Evolutionary conservation across 2,888 invertebrate species (phyloP), one percentile per base, ranked within the genome.

Genomic region (Rhopalosiphum nymphaeae): DNA sequence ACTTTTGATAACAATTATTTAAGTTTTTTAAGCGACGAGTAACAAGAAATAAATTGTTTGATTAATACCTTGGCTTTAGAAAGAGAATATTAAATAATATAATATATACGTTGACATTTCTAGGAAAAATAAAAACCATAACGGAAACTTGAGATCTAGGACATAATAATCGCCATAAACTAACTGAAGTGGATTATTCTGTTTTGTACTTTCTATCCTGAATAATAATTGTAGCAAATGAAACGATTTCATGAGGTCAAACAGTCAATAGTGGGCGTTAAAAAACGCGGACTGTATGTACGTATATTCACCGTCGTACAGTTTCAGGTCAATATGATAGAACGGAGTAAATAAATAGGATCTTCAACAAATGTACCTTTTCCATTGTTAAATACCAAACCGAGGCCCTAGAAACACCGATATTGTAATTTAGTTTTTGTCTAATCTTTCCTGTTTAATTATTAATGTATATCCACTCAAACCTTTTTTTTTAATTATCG

Each of bases 231-330:
- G 93, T 93, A 85, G 93, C 61, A 90, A 93, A 93, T 57, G 89
- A 93, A 93, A 93, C 36, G 93, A 90, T 90, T 93, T 93, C 93
- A 85, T 57, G 90, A 93, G 93, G 93, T 93, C 93, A 93, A 93
- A 93, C 61, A 93, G 89, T 93, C 90, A 93, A 89, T 90, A 90
- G 93, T 93, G 90, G 93, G 93, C 93, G 90, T 84, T 93, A 85
- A 44, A 90, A 93, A 85, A 90, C 85, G 36, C 36, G 36, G 26
- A 89, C 42, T 90, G 85, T 92, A 29, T 84, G 61, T 90, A 85
- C 49, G n/a, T 84, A 84, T 53, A 93, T 21, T 57, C 53, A 42
- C 42, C 26, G 88, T 87, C 92, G 44, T 85, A 90, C 93, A 93
- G 89, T 93, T 90, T 93, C 89, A 93, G 93, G 93, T 93, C 90